Conservation (phyloP, 2,888 invertebrate species). For the Xanthostigma xanthostigma region DNA sequence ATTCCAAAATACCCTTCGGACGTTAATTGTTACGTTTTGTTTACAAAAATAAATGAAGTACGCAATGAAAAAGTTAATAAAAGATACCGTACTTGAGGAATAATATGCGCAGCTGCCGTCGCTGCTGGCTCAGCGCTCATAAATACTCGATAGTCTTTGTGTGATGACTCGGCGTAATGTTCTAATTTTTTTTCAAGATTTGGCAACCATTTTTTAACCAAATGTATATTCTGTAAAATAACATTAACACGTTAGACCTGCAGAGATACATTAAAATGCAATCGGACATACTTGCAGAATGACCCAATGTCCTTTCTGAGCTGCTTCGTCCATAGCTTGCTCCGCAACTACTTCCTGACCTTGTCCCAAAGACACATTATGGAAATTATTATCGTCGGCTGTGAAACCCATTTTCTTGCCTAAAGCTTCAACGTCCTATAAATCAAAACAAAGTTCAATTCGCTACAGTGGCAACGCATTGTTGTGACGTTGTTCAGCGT, state of each 20-base stretch:
- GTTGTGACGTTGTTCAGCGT: no score
- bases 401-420: slow-evolving; percentile 75
- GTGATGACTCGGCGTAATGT: slow-evolving; percentile 62
- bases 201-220: slow-evolving; percentile 89
- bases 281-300: slow-evolving; percentile 51
- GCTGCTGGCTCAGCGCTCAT: slow-evolving; percentile 92
- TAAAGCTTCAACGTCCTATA: slow-evolving; percentile 71
- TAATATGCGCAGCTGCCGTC: slow-evolving; percentile 74
- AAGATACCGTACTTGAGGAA: slow-evolving; percentile 53
- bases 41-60: slow-evolving; percentile 2
- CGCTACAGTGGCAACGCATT: no score
- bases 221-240: slow-evolving; percentile 67
- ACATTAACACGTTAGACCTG: not conserved
- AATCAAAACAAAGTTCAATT: not conserved
- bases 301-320: slow-evolving; percentile 87
- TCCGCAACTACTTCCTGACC: slow-evolving; percentile 92
- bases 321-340: slow-evolving; percentile 76
- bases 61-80: not conserved
- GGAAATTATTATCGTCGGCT: slow-evolving; percentile 72
- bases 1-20: slow-evolving; percentile 72
- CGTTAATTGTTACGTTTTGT: slow-evolving; percentile 1
- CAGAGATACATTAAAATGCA: not conserved
- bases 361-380: slow-evolving; percentile 88
- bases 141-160: slow-evolving; percentile 71
- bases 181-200: slow-evolving; percentile 84